Conservation (phyloP, 2,888 invertebrate species). For the Liodrosophila aerea region DNA sequence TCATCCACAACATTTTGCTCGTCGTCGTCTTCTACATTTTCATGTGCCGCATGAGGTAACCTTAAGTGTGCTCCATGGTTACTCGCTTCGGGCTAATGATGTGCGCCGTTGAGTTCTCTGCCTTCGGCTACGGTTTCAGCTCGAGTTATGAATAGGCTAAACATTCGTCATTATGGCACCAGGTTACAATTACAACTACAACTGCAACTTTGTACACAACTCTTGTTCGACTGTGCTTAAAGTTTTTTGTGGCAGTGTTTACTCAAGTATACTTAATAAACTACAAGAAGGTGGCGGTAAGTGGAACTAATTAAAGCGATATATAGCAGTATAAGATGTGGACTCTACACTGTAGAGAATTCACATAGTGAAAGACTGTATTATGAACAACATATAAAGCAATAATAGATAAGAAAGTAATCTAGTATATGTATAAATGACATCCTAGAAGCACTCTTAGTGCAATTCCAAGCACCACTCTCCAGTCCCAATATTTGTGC, state of each 20-base stretch:
- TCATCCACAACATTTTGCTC: slow-evolving; percentile 8
- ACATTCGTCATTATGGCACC: slow-evolving; percentile 71
- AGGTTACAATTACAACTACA: slow-evolving; percentile 51
- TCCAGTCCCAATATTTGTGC: too few relatives aligned
- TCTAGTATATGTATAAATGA: too few relatives aligned
- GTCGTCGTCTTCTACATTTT: slow-evolving; percentile 3
- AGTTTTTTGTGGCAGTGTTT: slow-evolving; percentile 26
- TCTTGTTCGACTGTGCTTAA: slow-evolving; percentile 27
- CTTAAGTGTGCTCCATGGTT: slow-evolving; percentile 79
- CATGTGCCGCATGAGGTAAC: slow-evolving; percentile 48
- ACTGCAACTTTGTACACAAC: slow-evolving; percentile 15
- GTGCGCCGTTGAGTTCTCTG: slow-evolving; percentile 55
- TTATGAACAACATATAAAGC: too few relatives aligned
- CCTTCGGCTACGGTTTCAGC: slow-evolving; percentile 49
- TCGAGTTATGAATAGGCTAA: slow-evolving; percentile 67
- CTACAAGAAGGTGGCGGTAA: background rate
- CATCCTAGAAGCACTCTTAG: too few relatives aligned
- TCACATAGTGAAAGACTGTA: too few relatives aligned
- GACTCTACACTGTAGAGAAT: too few relatives aligned
- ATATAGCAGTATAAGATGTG: too few relatives aligned
- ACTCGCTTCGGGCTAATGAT: slow-evolving; percentile 72
- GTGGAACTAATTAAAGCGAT: slow-evolving; percentile 15
- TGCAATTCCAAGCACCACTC: too few relatives aligned
- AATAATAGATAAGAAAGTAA: too few relatives aligned
- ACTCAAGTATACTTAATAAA: slow-evolving; percentile 26